Percentiles rank a stretch among this genome's conserved stretches.
Conservation (phyloP, 2,797 vertebrate species). For the Tapirus indicus region DNA sequence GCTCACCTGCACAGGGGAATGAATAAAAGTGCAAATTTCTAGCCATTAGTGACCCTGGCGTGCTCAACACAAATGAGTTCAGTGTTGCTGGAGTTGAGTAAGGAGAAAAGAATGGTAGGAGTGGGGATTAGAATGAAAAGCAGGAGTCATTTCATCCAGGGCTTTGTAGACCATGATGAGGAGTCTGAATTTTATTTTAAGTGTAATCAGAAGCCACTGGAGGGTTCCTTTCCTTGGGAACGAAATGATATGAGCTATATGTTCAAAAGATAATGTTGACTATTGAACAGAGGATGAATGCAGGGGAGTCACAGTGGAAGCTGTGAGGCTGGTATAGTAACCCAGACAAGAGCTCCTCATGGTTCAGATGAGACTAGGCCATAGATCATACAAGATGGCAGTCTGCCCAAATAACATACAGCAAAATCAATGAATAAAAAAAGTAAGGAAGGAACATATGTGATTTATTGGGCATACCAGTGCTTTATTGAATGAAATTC, state of each 20-base stretch:
- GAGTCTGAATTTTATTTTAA: conserved; percentile 38
- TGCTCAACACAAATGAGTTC: not conserved
- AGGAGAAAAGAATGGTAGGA: not conserved
- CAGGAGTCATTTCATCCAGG: not conserved
- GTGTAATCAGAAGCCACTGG: not conserved
- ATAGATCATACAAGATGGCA: conserved; percentile 48
- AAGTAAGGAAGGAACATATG: conserved; percentile 74
- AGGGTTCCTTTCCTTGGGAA: not conserved
- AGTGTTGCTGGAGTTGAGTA: not conserved
- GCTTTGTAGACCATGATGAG: not conserved
- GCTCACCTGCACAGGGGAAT: not conserved
- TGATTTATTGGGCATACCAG: conserved; percentile 79
- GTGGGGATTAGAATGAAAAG: conserved; percentile 27
- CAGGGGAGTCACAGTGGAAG: not conserved
- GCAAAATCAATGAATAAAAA: conserved; percentile 82
- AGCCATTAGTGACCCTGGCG: not conserved
- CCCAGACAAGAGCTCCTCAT: not conserved
- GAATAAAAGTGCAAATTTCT: not conserved
- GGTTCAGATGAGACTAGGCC: not conserved
- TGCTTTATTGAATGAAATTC: conserved; percentile 77
- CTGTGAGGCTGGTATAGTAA: not conserved
- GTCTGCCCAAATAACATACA: conserved; percentile 58
- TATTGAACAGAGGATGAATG: not conserved
- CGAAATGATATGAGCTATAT: not conserved
- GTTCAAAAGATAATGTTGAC: not conserved